Evolutionary conservation across 2,113 vertebrate species (phyloP).

Genomic region (Corydoras maculifer): DNA sequence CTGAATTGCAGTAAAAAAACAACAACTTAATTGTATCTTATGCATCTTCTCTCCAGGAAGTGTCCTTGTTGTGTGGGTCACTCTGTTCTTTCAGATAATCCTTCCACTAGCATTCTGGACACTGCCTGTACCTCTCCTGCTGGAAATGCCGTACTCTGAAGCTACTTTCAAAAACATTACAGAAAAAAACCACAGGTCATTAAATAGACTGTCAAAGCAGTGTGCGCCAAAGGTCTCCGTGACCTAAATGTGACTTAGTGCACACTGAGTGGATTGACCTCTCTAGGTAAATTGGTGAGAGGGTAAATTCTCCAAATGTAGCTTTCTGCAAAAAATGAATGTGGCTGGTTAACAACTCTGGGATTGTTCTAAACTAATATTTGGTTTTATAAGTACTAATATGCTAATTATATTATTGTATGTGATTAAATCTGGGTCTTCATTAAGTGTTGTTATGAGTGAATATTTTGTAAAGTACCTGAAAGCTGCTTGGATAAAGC

Average conservation of each 20-base stretch:
- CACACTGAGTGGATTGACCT: background rate
- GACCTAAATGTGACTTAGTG: background rate
- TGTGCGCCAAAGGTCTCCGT: constrained; percentile 1
- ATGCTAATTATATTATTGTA: too few relatives aligned
- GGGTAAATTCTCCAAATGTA: too few relatives aligned
- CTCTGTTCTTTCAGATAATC: too few relatives aligned
- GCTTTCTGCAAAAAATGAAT: too few relatives aligned
- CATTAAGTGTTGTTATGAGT: background rate
- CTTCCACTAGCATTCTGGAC: background rate
- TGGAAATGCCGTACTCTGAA: background rate
- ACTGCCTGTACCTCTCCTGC: background rate
- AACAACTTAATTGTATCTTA: too few relatives aligned
- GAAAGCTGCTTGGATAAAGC: background rate
- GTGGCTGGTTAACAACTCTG: too few relatives aligned
- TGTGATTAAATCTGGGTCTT: background rate
- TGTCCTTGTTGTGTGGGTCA: too few relatives aligned
- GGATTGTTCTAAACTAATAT: too few relatives aligned
- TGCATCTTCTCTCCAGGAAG: too few relatives aligned
- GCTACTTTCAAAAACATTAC: background rate
- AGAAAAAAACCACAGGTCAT: background rate
- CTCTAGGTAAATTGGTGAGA: background rate
- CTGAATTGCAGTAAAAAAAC: too few relatives aligned
- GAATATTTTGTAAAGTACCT: background rate
- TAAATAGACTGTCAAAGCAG: background rate
- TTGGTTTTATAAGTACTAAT: too few relatives aligned